Evolutionary conservation across 2,113 vertebrate genomes (phyloP), one percentile per base, ranked within the genome.

Genomic region (Spilogale gracilis): DNA sequence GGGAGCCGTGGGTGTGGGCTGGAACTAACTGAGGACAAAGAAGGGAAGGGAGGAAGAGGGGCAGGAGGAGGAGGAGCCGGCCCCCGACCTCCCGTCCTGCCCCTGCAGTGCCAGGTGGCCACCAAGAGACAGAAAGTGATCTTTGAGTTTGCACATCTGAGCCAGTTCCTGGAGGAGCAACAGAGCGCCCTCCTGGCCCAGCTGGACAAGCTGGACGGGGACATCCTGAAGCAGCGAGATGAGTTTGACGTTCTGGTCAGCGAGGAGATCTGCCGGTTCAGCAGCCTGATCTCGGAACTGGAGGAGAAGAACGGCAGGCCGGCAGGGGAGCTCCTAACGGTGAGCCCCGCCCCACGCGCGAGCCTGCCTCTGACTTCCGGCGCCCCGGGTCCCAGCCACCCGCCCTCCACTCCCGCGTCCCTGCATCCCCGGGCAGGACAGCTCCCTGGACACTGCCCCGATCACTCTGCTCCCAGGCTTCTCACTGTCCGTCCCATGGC

Each of bases 251-350:
- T 13, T 9, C 56, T 85, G 48, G 61, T 98, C 38, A 16, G 82
- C 1, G 91, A 38, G 38, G 98, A 98, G 32, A 79, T 98, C 18
- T 43, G 71, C 25, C 65, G 93, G 0, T 0, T 98, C 1, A 78
- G 30, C 0, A 2, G 32, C 32, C 89, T 96, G 58, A 98, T 99
- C 18, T n/a, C 9, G 1, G 98, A 98, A 21, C 83, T 99, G 97
- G 98, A 98, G 88, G 98, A 98, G 9, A 98, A 97, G 58, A 97
- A 80, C 0, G 30, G 1, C 88, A 97, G 89, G 60, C 91, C 96
- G 0, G 92, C 97, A 0, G 90, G 60, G 13, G 96, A 96, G 13
- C 97, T 99, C 9, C 97, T 99, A 43, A 98, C 71, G 97, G 98
- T 99, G 96, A 97, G 98, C 7, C 45, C 10, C 11, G 52, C 13